These are phyloP conservation scores for Hyperopisus bebe DNA, from an alignment of 2,113 vertebrate species.

Conservation along the genomic window DNA sequence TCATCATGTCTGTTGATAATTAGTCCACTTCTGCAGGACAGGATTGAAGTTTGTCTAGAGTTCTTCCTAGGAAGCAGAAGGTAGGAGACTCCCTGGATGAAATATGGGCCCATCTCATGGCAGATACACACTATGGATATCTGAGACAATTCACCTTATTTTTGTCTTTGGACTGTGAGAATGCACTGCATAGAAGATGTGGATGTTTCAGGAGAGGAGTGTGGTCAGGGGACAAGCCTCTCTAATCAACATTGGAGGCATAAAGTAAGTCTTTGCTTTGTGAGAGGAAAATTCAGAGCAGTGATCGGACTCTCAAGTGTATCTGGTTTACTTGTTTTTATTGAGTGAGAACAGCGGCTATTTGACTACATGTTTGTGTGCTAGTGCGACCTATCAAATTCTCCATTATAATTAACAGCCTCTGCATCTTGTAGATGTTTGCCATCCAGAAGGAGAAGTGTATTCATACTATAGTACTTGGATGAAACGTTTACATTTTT, in stretches of 20 bases:
- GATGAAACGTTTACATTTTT: neutral
- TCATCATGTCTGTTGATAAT: neutral
- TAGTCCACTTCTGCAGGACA: neutral
- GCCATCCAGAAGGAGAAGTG: neutral
- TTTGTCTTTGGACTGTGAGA: neutral
- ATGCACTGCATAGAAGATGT: neutral
- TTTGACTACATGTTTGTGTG: neutral
- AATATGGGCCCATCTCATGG: neutral
- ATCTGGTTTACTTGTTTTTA: neutral
- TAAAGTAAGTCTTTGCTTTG: neutral
- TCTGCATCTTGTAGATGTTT: neutral
- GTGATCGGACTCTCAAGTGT: neutral
- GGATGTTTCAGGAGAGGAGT: neutral
- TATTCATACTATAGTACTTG: neutral
- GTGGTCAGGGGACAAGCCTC: neutral
- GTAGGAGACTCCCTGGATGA: neutral
- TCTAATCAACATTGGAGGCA: neutral
- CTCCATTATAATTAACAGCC: neutral
- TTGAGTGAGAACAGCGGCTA: neutral
- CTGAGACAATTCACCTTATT: neutral
- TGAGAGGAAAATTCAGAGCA: neutral
- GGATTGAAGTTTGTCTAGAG: neutral
- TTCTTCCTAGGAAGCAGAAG: neutral
- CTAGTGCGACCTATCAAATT: neutral
- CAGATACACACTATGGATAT: neutral